Evolutionary conservation across 2,113 vertebrate species (phyloP).

Genomic region (Ctenomys sociabilis): DNA sequence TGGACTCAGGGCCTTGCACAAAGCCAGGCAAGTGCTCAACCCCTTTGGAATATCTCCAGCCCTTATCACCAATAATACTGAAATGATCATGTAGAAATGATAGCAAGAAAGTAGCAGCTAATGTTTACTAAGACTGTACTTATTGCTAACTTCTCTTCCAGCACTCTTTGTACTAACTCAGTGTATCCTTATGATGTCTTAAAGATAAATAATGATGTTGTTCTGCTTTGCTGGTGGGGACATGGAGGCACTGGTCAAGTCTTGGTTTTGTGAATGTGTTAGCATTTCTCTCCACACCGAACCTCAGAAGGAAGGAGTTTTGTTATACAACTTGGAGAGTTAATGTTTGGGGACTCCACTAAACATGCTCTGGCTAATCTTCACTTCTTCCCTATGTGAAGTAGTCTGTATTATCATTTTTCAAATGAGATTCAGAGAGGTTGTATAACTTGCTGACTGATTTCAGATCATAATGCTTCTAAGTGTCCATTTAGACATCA

Average conservation of each 20-base stretch:
- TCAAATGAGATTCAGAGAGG: background rate
- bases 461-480: background rate
- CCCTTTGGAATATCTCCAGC: background rate
- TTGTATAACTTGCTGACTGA: background rate
- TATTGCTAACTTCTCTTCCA: background rate
- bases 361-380: too few species aligned
- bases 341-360: background rate
- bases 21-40: background rate
- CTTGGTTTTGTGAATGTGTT: background rate
- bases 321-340: fast-evolving
- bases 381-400: background rate
- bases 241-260: background rate
- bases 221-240: background rate
- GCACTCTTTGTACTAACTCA: background rate
- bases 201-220: background rate
- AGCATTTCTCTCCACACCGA: background rate
- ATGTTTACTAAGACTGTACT: background rate
- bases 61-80: background rate
- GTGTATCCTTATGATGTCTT: background rate
- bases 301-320: background rate
- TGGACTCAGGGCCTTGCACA: background rate
- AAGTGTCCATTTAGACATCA: background rate
- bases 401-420: background rate
- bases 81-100: background rate
- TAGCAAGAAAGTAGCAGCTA: background rate